Evolutionary conservation across 2,797 vertebrate species (phyloP), one percentile per base, ranked within the genome.

Genomic region (Phrynocephalus vlangalii): DNA sequence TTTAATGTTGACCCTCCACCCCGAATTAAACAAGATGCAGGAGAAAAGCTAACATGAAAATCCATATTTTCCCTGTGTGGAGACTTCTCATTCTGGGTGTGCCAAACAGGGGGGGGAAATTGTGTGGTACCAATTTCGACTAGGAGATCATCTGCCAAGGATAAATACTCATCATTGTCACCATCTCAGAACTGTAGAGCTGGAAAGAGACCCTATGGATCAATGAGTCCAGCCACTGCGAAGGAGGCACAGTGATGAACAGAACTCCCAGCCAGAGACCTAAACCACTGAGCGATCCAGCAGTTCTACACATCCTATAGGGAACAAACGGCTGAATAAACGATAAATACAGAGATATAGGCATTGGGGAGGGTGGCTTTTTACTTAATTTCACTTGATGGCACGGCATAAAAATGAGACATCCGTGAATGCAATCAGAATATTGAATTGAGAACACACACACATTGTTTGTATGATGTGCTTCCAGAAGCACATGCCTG

Each of bases 341-440:
- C 24, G 15, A 9, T 56, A 48, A 56, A 79, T 56, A 60, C n/a
- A 60, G 16, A 77, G 16, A 76, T 52, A 75, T 66, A 68, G 38
- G 70, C n/a, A 24, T 50, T 78, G 68, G 38, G 3, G 26, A 44
- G 28, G 28, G 67, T 77, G 33, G 38, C 4, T 76, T 76, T 87
- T 73, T 44, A 72, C 68, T 24, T 56, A 72, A 73, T 80, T 72
- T 86, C 52, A 72, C 72, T 86, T 80, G 67, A 26, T 72, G 68
- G 1, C 52, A 6, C 63, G 56, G 48, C 33, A 44, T n/a, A 83
- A 79, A 87, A 44, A 26, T 71, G 24, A 10, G 75, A 78, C 30
- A 60, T 78, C 70, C n/a, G n/a, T 73, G 22, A 83, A 77, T 83
- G 67, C 52, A 44, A 56, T 60, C 66, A 71, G 73, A 78, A 6